phyloP scores from a whole-genome alignment of 2,888 invertebrate species.

The Thumatha senex region DNA sequence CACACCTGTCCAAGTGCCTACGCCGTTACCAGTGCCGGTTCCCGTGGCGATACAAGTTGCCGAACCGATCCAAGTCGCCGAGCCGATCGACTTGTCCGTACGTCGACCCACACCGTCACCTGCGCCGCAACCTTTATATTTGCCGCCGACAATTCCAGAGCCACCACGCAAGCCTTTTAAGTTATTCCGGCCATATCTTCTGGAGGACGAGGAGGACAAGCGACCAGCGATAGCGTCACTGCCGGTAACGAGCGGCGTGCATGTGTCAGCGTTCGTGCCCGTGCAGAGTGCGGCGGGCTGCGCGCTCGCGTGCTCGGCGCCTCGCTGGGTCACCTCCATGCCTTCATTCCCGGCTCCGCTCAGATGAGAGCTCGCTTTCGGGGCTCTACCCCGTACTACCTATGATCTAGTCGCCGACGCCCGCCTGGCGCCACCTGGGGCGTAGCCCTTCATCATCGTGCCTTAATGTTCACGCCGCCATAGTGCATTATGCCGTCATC shows the following conservation, averaged over 20 bases:
- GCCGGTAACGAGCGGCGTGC: constrained; percentile 62
- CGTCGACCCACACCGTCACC: constrained; percentile 67
- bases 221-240: constrained; percentile 64
- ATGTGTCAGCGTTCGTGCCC: constrained; percentile 77
- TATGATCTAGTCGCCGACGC: constrained; percentile 82
- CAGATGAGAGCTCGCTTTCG: constrained; percentile 71
- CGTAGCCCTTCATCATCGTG: constrained; percentile 78
- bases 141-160: constrained; percentile 52
- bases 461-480: constrained; percentile 80
- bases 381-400: constrained; percentile 67
- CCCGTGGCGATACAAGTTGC: constrained; percentile 51
- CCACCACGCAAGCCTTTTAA: constrained; percentile 86
- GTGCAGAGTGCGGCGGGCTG: constrained; percentile 74
- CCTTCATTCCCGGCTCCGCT: constrained; percentile 81
- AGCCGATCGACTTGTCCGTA: constrained; percentile 70
- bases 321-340: constrained; percentile 88
- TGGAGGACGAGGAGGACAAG: constrained; percentile 84
- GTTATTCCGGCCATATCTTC: constrained; percentile 90
- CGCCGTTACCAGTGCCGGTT: constrained; percentile 51
- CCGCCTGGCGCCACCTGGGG: constrained; percentile 79
- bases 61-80: constrained; percentile 54
- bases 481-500: constrained; percentile 79
- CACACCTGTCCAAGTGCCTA: constrained; percentile 36
- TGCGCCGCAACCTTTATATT: constrained; percentile 50
- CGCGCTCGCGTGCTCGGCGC: constrained; percentile 61